Evolutionary conservation across 1,140 invertebrate species (phyloP), one percentile per base, ranked within the genome.

Genomic region (Papilio machaon): DNA sequence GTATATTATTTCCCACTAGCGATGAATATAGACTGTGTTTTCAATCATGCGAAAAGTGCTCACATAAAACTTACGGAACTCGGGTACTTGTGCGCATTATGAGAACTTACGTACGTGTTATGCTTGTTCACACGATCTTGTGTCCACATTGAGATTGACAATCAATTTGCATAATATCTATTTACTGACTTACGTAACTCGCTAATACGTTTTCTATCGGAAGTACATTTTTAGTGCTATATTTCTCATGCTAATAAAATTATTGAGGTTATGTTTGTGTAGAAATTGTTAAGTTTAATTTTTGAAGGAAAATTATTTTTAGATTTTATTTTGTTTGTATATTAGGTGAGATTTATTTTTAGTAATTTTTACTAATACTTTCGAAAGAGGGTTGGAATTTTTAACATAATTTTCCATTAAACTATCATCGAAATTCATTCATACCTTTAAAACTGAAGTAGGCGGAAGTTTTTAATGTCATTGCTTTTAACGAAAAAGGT

Each of bases 91-190:
- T 70, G 64, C 74, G 17, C 77, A 79, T 67, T 79, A 79, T 79
- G 58, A 79, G 43, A 67, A 67, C 58, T 67, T 11, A 77, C 74
- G 13, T 43, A 79, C 19, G 30, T 43, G 77, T 67, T 79, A 79
- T 43, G n/a, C n/a, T 10, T 67, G 43, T 79, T 79, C 77, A 79
- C 77, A 79, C 77, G 77, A 64, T 79, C 58, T 79, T 79, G 77
- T 79, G 35, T 64, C 38, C 43, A 19, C 52, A 11, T 17, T 79
- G n/a, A 38, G 17, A 67, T 67, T 79, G 47, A 79, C 77, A 79
- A 79, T 79, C 77, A 67, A 79, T 79, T 79, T 46, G 58, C 58
- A 64, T 64, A 64, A 79, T 43, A 46, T 67, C 38, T 17, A 23
- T 79, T 79, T 64, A 38, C n/a, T 58, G 75, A 38, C 9, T 60